These are phyloP conservation scores for Melipona beecheii DNA, from an alignment of 2,888 invertebrate genomes.

Conservation along the genomic window DNA sequence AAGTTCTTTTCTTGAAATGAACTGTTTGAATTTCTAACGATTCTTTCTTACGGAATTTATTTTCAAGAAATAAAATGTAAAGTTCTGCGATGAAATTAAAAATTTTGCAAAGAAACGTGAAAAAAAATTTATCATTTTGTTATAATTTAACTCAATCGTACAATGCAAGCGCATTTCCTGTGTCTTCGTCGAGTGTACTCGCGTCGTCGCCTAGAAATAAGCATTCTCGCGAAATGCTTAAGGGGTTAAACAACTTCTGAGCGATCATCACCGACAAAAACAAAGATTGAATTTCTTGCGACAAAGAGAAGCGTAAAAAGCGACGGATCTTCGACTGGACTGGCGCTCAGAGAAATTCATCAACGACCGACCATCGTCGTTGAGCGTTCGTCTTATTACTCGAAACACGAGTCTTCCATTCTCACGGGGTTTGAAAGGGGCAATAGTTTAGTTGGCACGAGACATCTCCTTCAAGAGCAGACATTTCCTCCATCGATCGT, in stretches of 20 bases:
- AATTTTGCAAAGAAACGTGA: no score
- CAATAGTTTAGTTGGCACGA: constrained; percentile 18
- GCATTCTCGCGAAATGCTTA: no score
- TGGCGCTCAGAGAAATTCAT: constrained; percentile 1
- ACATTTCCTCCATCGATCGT: constrained; percentile 10
- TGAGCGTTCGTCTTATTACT: neutral
- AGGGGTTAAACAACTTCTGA: neutral
- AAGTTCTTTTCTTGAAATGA: no score
- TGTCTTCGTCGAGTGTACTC: no score
- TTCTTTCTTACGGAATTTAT: no score
- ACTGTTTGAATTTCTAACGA: no score
- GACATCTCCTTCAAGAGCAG: neutral
- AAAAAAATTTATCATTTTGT: no score
- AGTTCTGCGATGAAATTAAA: no score
- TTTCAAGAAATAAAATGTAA: no score
- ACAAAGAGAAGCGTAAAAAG: constrained; percentile 53
- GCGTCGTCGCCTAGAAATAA: no score
- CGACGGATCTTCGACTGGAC: constrained; percentile 62
- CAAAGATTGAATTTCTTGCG: neutral
- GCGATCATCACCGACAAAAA: constrained; percentile 46
- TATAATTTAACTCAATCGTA: no score
- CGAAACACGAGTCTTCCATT: neutral
- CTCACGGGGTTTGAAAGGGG: neutral
- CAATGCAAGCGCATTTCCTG: no score
- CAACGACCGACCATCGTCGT: neutral